These are phyloP conservation scores for Dreissena rostriformis DNA, from an alignment of 1,140 invertebrate species.

Conservation along the genomic window DNA sequence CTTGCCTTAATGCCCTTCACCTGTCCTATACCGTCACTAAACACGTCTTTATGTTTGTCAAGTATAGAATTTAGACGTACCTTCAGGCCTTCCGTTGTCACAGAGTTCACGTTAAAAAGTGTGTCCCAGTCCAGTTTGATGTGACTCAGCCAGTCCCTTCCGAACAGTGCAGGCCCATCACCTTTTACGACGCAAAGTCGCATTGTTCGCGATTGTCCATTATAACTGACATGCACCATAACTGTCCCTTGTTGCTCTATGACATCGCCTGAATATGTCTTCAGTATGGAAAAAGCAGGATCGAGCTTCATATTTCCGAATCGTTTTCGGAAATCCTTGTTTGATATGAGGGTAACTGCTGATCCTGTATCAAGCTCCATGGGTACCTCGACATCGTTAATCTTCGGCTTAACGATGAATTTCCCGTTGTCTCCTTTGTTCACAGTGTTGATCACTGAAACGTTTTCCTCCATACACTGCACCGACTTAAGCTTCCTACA, in stretches of 20 bases:
- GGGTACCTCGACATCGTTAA: constrained; percentile 10
- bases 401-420: neutral
- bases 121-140: constrained; percentile 35
- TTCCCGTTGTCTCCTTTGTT: neutral
- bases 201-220: constrained; percentile 21
- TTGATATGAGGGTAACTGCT: constrained; percentile 35
- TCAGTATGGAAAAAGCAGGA: neutral
- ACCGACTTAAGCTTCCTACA: neutral
- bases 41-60: neutral
- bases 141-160: constrained; percentile 42
- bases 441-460: neutral
- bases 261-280: constrained; percentile 52
- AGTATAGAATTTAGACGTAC: neutral
- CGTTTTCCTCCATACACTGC: neutral
- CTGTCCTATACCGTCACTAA: constrained; percentile 10
- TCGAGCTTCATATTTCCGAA: constrained; percentile 5
- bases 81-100: neutral
- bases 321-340: neutral
- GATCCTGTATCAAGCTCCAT: constrained; percentile 58
- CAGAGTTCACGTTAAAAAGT: neutral
- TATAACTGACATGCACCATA: constrained; percentile 18
- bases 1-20: constrained; percentile 46
- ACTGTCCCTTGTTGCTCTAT: constrained; percentile 3
- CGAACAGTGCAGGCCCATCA: constrained; percentile 37
- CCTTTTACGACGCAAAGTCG: constrained; percentile 27